These are phyloP conservation scores for Mactra quadrangularis DNA, from an alignment of 1,140 invertebrate genomes.

Conservation along the genomic window DNA sequence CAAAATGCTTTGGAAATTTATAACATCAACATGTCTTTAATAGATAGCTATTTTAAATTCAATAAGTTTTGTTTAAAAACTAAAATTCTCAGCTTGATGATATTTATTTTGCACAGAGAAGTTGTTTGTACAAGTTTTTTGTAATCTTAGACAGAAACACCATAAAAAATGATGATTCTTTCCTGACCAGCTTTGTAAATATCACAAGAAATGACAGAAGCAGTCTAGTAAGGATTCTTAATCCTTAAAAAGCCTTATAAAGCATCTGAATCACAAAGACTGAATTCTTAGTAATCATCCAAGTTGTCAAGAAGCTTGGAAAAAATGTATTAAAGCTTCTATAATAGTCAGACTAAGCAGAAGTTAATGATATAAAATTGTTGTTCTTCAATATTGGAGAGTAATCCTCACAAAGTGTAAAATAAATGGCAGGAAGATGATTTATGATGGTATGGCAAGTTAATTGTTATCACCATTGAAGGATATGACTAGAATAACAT, in stretches of 20 bases:
- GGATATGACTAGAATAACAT: slow-evolving; percentile 21
- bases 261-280: slow-evolving; percentile 48
- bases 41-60: too few species aligned
- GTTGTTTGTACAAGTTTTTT: too few species aligned
- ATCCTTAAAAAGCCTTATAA: slow-evolving; percentile 46
- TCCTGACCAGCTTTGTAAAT: neutral
- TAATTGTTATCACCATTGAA: slow-evolving; percentile 45
- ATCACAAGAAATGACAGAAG: slow-evolving; percentile 6
- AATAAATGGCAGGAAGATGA: slow-evolving; percentile 38
- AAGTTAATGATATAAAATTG: slow-evolving; percentile 40
- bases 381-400: neutral
- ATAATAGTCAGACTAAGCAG: slow-evolving; percentile 14
- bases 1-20: too few species aligned
- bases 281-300: slow-evolving; percentile 41
- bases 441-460: slow-evolving; percentile 20
- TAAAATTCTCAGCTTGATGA: too few species aligned
- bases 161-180: too few species aligned
- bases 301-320: slow-evolving; percentile 44
- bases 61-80: too few species aligned
- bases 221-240: slow-evolving; percentile 29
- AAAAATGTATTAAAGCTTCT: slow-evolving; percentile 36
- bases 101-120: too few species aligned
- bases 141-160: too few species aligned
- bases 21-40: too few species aligned
- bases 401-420: slow-evolving; percentile 38